Evolutionary conservation across 2,113 vertebrate genomes (phyloP).

Genomic region (Thamnophis sirtalis): DNA sequence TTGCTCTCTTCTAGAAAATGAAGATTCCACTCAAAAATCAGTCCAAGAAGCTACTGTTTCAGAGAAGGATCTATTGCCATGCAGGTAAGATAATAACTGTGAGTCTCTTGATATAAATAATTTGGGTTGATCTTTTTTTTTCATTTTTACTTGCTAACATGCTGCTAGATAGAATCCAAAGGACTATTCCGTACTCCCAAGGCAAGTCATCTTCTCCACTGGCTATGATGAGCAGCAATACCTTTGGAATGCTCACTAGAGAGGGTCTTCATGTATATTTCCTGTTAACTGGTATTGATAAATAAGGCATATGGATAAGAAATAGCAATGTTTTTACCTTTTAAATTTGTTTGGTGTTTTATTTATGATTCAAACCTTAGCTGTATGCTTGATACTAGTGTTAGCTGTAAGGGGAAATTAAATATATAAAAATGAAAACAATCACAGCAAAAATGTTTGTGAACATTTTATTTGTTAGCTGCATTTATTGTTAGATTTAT

Average conservation of each 20-base stretch:
- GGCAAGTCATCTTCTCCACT: neutral
- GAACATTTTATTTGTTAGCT: neutral
- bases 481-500: neutral
- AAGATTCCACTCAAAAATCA: slow-evolving; percentile 52
- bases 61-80: slow-evolving; percentile 39
- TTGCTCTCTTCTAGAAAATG: slow-evolving; percentile 60
- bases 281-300: neutral
- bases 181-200: neutral
- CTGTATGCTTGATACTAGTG: neutral
- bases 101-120: slow-evolving; percentile 18
- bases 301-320: neutral
- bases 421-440: neutral
- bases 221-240: neutral
- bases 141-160: neutral
- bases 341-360: neutral
- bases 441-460: neutral
- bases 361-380: neutral
- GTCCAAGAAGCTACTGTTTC: slow-evolving; percentile 26
- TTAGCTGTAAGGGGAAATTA: neutral
- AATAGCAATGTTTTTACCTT: neutral
- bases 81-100: slow-evolving; percentile 59
- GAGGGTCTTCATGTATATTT: neutral
- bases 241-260: neutral
- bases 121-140: neutral
- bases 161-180: neutral